Percentiles rank a stretch among this genome's conserved stretches.
Conservation (phyloP, 1,140 invertebrate genomes). For the Atta cephalotes region DNA sequence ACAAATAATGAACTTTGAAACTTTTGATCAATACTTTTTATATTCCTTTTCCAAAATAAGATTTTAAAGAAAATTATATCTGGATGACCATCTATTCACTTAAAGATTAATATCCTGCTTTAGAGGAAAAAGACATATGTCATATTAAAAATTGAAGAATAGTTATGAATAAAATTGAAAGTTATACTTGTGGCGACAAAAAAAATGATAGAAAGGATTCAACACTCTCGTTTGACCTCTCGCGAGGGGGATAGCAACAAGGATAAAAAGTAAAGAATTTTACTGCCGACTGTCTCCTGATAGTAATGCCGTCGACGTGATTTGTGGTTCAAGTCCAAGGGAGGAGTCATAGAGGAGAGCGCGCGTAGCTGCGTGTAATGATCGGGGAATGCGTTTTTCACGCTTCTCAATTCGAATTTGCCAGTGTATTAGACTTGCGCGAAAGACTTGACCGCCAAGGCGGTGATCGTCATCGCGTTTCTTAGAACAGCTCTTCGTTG, state of each 20-base stretch:
- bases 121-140: not conserved
- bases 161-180: not conserved
- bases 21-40: no score
- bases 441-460: constrained; percentile 10
- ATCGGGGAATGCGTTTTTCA: constrained; percentile 81
- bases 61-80: no score
- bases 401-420: constrained; percentile 81
- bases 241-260: constrained; percentile 19
- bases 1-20: no score
- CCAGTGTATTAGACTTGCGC: constrained; percentile 67
- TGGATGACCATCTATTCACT: no score
- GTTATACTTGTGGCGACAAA: not conserved
- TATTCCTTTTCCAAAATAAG: no score
- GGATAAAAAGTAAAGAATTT: constrained; percentile 74
- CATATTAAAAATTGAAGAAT: not conserved
- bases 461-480: constrained; percentile 44
- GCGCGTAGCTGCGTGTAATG: constrained; percentile 72
- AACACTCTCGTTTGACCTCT: constrained; percentile 49
- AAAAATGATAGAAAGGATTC: not conserved
- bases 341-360: constrained; percentile 54
- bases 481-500: constrained; percentile 18
- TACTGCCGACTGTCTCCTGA: constrained; percentile 77
- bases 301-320: constrained; percentile 78
- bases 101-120: not conserved
- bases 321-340: constrained; percentile 76